Evolutionary conservation across 2,113 vertebrate genomes (phyloP).

Genomic region (Amia ocellicauda): DNA sequence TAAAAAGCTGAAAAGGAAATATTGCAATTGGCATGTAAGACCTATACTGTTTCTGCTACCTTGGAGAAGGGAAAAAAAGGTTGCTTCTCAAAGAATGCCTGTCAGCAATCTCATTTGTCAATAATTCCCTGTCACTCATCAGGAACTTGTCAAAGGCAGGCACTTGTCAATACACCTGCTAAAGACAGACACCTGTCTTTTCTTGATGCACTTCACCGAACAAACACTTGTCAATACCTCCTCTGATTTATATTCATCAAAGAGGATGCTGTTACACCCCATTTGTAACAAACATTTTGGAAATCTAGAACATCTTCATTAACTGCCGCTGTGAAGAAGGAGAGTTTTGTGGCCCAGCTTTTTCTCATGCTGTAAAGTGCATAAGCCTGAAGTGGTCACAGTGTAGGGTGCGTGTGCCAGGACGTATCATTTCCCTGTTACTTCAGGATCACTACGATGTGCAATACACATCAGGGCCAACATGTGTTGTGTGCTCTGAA

Average conservation of each 20-base stretch:
- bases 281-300: slow-evolving; percentile 25
- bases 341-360: no score
- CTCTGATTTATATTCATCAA: slow-evolving; percentile 42
- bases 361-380: no score
- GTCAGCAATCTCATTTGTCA: slow-evolving; percentile 37
- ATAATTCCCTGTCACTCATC: slow-evolving; percentile 40
- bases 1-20: no score
- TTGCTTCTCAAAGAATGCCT: slow-evolving; percentile 22
- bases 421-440: no score
- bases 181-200: slow-evolving; percentile 42
- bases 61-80: no score
- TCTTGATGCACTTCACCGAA: slow-evolving; percentile 27
- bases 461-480: not conserved
- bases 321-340: no score
- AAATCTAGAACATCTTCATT: slow-evolving; percentile 14
- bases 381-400: no score
- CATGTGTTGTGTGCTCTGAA: slow-evolving; percentile 14
- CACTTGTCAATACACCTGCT: slow-evolving; percentile 42
- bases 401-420: no score
- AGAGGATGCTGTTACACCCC: slow-evolving; percentile 13
- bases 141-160: slow-evolving; percentile 33
- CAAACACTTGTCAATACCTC: slow-evolving; percentile 36
- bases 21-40: no score
- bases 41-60: no score
- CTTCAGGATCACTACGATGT: not conserved